Evolutionary conservation across 2,797 vertebrate species (phyloP), one percentile per base, ranked within the genome.

Genomic region (Manis pentadactyla): DNA sequence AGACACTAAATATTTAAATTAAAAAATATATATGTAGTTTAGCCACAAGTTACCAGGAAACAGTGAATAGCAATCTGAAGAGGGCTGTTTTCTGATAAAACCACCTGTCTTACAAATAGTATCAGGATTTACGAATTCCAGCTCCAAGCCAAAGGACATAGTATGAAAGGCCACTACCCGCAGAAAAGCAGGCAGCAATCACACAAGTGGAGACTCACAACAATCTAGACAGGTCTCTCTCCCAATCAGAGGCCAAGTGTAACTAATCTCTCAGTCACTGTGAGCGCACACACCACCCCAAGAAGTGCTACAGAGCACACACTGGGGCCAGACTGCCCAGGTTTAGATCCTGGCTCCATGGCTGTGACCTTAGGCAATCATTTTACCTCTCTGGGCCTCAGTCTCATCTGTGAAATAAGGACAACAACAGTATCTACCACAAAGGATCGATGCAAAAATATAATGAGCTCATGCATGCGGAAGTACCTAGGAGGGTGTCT

Each of bases 71-170:
- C 84, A 68, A 79, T 69, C 73, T 66, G 34, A 74, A 85, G 29
- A 77, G 34, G 17, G 23, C 9, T 21, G 31, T 79, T 93, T 96
- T 82, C 93, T 93, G 34, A 90, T 13, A 90, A 75, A 89, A 93
- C 61, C 69, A 81, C 49, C 88, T 82, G 66, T 93, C 81, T 64
- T 66, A 94, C 34, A 91, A 74, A 89, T 7, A 42, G 53, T 64
- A 23, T 25, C 74, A 92, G 68, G 85, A 81, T 84, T 89, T 78
- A 90, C 2, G 77, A 90, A 87, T 51, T 73, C 78, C 37, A 73
- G 55, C 13, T 92, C 61, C 84, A 96, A 94, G 89, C 37, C 71
- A 90, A 87, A 89, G 53, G 42, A 49, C 29, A 6, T 18, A 18
- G 31, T 66, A 37, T 4, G 4, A 77, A 85, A 86, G 14, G 68